Conservation (phyloP, 1,140 invertebrate species). For the Nephila pilipes region DNA sequence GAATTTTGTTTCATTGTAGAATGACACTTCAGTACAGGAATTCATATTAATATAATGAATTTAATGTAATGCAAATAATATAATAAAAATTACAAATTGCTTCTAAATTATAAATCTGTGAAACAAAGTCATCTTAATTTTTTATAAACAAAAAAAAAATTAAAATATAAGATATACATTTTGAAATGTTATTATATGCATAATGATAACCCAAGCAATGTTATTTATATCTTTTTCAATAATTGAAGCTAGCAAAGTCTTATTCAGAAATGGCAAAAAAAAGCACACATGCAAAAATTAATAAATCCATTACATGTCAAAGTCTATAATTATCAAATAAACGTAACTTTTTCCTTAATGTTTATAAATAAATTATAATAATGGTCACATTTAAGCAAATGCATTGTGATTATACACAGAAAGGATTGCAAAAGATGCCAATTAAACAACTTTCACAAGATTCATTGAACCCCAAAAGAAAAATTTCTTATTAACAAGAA, state of each 20-base stretch:
- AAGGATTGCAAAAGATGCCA: constrained; percentile 8
- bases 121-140: too few species aligned
- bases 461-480: not conserved
- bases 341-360: not conserved
- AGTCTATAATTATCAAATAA: not conserved
- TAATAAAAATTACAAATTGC: too few species aligned
- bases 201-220: too few species aligned
- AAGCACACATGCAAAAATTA: not conserved
- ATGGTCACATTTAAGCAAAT: not conserved
- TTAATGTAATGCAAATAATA: too few species aligned
- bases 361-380: not conserved
- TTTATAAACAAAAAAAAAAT: too few species aligned
- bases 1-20: too few species aligned
- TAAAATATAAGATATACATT: too few species aligned
- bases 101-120: too few species aligned
- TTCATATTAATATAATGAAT: too few species aligned
- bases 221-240: not conserved
- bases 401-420: not conserved
- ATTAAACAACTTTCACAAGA: constrained; percentile 13
- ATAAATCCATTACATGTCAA: not conserved
- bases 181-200: too few species aligned
- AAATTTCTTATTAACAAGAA: not conserved
- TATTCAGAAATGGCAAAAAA: not conserved
- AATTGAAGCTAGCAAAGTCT: too few species aligned
- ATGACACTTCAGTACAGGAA: too few species aligned